A percentile compares a stretch with the other conserved stretches of the same genome.
These are phyloP conservation scores for Gymnocheta viridis DNA, from an alignment of 2,888 invertebrate species.

Conservation along the genomic window DNA sequence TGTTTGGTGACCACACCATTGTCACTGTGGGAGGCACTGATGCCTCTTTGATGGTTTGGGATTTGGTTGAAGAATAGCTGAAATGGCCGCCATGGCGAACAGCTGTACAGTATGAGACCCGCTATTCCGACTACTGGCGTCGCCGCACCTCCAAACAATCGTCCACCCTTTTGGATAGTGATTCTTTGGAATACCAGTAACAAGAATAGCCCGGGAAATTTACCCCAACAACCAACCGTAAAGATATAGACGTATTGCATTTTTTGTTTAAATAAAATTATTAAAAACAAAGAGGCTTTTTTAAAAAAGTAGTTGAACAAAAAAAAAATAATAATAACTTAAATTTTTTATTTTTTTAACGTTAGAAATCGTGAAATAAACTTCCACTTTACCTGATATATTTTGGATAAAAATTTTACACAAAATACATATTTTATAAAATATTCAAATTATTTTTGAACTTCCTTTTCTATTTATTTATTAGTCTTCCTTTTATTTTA, in stretches of 20 bases:
- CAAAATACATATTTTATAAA: constrained; percentile 14
- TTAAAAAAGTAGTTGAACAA: constrained; percentile 44
- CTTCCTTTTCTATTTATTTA: not conserved
- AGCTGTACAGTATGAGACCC: constrained; percentile 76
- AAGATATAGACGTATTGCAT: constrained; percentile 62
- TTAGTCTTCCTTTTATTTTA: constrained; percentile 33
- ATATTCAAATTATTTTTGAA: not conserved
- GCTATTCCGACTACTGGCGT: constrained; percentile 79
- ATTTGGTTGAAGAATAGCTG: constrained; percentile 85
- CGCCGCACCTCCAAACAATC: constrained; percentile 80
- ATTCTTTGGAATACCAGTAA: constrained; percentile 80
- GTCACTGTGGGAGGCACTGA: constrained; percentile 94
- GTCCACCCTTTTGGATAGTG: constrained; percentile 80
- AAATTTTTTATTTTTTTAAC: constrained; percentile 19
- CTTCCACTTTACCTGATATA: constrained; percentile 55
- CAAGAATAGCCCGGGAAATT: constrained; percentile 30
- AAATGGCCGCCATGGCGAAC: constrained; percentile 82
- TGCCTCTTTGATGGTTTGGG: constrained; percentile 95
- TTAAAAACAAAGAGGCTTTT: constrained; percentile 24
- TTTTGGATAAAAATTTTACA: constrained; percentile 54
- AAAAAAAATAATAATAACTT: not conserved
- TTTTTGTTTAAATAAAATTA: constrained; percentile 37
- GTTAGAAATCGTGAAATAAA: constrained; percentile 14
- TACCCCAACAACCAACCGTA: constrained; percentile 14
- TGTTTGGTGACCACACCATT: constrained; percentile 92